phyloP scores from a whole-genome alignment of 2,113 vertebrate species.

The Talpa occidentalis region DNA sequence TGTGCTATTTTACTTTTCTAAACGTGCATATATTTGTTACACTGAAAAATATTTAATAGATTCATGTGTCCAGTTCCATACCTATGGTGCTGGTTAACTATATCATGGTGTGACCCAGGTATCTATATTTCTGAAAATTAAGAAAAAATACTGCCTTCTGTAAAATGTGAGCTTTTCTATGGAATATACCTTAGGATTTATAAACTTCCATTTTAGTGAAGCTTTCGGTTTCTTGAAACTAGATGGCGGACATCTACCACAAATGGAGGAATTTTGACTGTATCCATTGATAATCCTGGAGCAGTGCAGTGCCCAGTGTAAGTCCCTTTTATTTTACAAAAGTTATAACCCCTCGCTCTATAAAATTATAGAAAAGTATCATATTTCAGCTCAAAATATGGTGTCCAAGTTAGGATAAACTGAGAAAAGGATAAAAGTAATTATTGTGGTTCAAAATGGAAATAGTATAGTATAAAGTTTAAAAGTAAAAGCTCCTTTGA shows the following conservation, averaged over 20 bases:
- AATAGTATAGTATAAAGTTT: constrained; percentile 27
- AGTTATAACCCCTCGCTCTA: background rate
- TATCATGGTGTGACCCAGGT: background rate
- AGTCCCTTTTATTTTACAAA: constrained; percentile 67
- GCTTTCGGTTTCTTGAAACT: constrained; percentile 77
- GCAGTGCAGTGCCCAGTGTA: constrained; percentile 93
- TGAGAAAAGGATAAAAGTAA: constrained; percentile 19
- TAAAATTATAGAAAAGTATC: background rate
- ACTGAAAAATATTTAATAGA: constrained; percentile 35
- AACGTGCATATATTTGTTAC: background rate
- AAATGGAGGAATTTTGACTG: constrained; percentile 93
- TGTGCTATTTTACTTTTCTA: background rate
- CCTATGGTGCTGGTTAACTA: constrained; percentile 19
- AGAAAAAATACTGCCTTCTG: constrained; percentile 22
- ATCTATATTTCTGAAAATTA: constrained; percentile 31
- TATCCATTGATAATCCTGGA: constrained; percentile 97
- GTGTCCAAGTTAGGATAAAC: constrained; percentile 28
- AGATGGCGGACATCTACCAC: constrained; percentile 94
- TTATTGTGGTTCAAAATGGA: constrained; percentile 8
- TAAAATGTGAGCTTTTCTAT: constrained; percentile 54
- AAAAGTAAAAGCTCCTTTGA: background rate
- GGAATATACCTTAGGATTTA: background rate
- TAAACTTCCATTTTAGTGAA: constrained; percentile 37
- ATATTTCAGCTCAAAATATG: constrained; percentile 4
- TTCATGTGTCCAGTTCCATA: background rate